These are phyloP conservation scores for Tinamus guttatus DNA, from an alignment of 2,113 vertebrate species.

Conservation along the genomic window DNA sequence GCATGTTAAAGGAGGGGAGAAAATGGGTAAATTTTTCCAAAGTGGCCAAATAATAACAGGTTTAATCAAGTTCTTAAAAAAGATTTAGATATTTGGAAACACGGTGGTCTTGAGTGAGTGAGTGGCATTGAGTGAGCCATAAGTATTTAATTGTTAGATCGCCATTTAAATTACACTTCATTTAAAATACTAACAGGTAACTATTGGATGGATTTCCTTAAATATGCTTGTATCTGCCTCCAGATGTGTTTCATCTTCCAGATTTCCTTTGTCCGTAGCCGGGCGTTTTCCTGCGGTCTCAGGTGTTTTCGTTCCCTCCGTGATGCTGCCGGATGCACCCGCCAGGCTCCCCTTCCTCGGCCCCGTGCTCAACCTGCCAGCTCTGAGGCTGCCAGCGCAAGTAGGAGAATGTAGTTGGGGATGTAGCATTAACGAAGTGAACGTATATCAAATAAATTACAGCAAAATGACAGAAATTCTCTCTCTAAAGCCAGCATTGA, in stretches of 20 bases:
- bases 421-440: background rate
- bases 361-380: background rate
- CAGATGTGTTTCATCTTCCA: background rate
- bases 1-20: background rate
- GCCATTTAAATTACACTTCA: background rate
- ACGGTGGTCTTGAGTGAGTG: too few relatives aligned
- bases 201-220: background rate
- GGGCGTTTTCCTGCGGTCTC: background rate
- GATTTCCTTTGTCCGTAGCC: background rate
- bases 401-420: background rate
- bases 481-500: background rate
- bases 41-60: background rate
- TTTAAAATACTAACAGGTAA: background rate
- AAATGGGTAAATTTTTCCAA: background rate
- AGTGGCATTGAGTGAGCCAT: accelerated
- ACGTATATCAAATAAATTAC: background rate
- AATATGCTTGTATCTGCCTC: background rate
- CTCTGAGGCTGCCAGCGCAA: constrained; percentile 23
- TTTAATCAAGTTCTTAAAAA: background rate
- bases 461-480: background rate
- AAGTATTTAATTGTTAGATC: background rate
- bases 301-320: background rate
- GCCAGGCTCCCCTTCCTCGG: background rate
- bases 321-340: background rate
- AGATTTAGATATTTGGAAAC: background rate